phyloP scores from a whole-genome alignment of 2,113 vertebrate species.

The Pachycephala philippinensis region DNA sequence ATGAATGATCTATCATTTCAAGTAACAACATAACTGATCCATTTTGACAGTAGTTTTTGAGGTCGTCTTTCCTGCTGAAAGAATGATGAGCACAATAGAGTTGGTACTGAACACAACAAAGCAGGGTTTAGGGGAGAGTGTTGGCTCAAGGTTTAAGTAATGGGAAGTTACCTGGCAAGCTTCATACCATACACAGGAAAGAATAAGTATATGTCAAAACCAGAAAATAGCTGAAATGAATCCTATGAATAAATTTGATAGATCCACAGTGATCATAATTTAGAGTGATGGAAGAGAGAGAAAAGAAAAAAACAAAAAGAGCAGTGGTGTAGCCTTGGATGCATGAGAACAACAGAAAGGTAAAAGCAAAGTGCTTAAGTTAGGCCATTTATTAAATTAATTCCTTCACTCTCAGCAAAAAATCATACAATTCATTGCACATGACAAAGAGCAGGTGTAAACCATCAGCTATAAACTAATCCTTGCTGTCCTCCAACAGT shows the following conservation, averaged over 20 bases:
- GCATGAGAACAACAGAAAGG: neutral
- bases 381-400: neutral
- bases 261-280: neutral
- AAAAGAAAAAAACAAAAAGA: neutral
- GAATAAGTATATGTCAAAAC: neutral
- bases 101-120: neutral
- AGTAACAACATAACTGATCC: neutral
- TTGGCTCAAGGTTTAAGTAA: conserved; percentile 4
- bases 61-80: neutral
- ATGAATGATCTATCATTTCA: conserved; percentile 31
- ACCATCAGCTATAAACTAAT: neutral
- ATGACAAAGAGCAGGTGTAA: neutral
- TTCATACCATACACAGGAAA: neutral
- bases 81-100: neutral
- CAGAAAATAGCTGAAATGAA: conserved; percentile 20
- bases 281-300: neutral
- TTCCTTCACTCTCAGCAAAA: neutral
- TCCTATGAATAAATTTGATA: neutral
- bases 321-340: neutral
- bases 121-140: neutral
- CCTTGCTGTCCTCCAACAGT: neutral
- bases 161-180: neutral
- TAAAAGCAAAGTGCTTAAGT: neutral
- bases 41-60: neutral
- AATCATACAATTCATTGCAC: neutral